Base-by-base conservation (phyloP, 1,140 invertebrate species). In the Ceratina calcarata region DNA sequence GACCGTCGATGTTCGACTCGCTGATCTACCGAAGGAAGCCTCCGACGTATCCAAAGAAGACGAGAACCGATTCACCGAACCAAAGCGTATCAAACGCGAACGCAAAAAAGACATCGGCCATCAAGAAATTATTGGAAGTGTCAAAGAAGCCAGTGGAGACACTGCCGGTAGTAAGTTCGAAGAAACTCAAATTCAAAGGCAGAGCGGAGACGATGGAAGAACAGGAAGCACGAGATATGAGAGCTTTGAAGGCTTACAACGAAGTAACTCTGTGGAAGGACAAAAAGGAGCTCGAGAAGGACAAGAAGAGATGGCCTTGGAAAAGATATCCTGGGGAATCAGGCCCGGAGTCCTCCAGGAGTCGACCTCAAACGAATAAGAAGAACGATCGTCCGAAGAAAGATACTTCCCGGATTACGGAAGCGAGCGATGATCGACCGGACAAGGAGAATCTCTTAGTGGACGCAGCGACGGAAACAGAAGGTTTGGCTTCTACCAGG, bases 161-260 rank as follows among this genome's bases (percentile, higher is more conserved):
- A 0, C 53, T 20, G 8, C 58, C 61, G 7, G 2, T n/a, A 12
- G 18, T 32, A 0, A 32, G 2, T 27, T 20, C 70, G 13, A 76
- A n/a, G 18, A 24, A 4, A 15, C 27, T 22, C 20, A 78, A 27
- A 0, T 20, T 15, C 53, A 78, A 37, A 15, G 24, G n/a, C 0
- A 20, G 0, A 2, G 0, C 3, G 8, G 27, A 13, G 10, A 32
- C 58, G 1, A 20, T 24, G 7, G 67, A 69, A 2, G 74, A 82
- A 2, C 27, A 37, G 32, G 61, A 84, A 12, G 66, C 74, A 24
- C 37, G 53, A 12, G 71, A 85, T 3, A 45, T 78, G 68, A 85
- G 58, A 12, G 71, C 75, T 27, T 24, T 86, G 22, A 79, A 58
- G 12, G 68, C 68, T 13, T 85, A 70, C 24, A 86, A 85, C 18